Percentiles rank a stretch among this genome's conserved stretches.
Evolutionary conservation across 2,797 vertebrate genomes (phyloP).

Genomic region (Loriculus beryllinus): DNA sequence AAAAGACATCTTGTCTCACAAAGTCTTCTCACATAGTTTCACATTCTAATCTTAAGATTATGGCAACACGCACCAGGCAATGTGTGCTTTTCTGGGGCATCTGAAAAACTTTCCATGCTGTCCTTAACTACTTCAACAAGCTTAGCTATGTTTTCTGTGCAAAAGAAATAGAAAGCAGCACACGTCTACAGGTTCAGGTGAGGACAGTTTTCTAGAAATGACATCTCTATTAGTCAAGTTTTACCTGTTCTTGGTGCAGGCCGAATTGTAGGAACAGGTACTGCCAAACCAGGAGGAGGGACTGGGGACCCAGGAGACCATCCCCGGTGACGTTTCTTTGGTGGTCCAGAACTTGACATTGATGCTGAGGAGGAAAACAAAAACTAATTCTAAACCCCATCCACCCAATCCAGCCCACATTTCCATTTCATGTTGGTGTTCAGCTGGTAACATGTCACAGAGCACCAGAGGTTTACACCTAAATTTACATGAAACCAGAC

Average conservation of each 20-base stretch:
- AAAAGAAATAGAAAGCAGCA: neutral
- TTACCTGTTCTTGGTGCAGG: slow-evolving; percentile 86
- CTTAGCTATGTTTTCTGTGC: neutral
- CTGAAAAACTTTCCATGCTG: neutral
- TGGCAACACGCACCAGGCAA: neutral
- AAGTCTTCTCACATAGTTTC: neutral
- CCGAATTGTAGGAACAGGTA: slow-evolving; percentile 85
- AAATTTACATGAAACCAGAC: neutral
- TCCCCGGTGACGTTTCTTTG: slow-evolving; percentile 95
- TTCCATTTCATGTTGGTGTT: neutral
- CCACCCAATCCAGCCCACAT: neutral
- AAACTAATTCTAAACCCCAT: neutral
- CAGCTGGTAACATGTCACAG: accelerated
- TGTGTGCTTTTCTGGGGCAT: neutral
- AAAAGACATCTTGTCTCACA: neutral
- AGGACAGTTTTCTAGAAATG: neutral
- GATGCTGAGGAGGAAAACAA: slow-evolving; percentile 67
- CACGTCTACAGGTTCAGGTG: neutral
- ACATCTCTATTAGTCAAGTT: neutral
- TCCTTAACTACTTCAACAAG: neutral
- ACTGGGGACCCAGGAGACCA: slow-evolving; percentile 88
- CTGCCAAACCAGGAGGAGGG: slow-evolving; percentile 78
- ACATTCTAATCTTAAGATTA: neutral
- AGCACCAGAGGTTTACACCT: neutral
- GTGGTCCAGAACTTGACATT: slow-evolving; percentile 89